Conservation (phyloP, 2,113 vertebrate species). For the Climacteris rufus region DNA sequence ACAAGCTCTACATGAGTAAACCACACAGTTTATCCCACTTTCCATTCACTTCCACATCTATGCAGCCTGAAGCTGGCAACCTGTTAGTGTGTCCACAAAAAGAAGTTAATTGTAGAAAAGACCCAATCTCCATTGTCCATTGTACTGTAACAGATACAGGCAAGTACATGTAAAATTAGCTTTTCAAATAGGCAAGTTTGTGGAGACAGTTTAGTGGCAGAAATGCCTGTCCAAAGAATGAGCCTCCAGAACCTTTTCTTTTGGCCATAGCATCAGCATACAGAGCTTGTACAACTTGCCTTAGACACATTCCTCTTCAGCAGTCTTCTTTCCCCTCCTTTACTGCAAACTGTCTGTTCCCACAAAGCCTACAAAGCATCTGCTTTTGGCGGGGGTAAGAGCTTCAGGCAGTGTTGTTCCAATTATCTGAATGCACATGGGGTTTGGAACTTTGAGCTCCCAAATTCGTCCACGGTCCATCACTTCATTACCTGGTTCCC, state of each 20-base stretch:
- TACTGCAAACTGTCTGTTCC: not conserved
- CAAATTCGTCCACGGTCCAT: not conserved
- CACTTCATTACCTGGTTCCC: not conserved
- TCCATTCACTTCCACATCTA: not conserved
- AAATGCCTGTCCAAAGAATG: not conserved
- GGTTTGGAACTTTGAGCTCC: not conserved
- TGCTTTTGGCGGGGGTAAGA: not conserved
- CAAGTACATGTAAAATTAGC: not conserved
- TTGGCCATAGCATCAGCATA: not conserved
- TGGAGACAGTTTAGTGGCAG: not conserved
- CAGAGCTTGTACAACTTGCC: not conserved
- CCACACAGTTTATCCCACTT: not conserved
- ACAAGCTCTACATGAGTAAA: not conserved
- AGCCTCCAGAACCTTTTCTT: not conserved
- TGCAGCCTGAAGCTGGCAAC: not conserved
- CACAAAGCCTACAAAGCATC: not conserved
- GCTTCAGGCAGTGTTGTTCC: not conserved
- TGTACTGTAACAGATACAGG: not conserved
- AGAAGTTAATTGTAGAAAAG: accelerated
- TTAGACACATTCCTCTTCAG: not conserved
- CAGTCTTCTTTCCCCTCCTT: not conserved
- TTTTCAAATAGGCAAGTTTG: not conserved
- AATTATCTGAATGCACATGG: not conserved
- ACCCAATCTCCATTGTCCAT: not conserved
- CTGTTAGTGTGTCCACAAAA: accelerated